Percentiles rank a stretch among this genome's conserved stretches.
phyloP scores from a whole-genome alignment of 2,113 vertebrate species.

The Ceratotherium simum region DNA sequence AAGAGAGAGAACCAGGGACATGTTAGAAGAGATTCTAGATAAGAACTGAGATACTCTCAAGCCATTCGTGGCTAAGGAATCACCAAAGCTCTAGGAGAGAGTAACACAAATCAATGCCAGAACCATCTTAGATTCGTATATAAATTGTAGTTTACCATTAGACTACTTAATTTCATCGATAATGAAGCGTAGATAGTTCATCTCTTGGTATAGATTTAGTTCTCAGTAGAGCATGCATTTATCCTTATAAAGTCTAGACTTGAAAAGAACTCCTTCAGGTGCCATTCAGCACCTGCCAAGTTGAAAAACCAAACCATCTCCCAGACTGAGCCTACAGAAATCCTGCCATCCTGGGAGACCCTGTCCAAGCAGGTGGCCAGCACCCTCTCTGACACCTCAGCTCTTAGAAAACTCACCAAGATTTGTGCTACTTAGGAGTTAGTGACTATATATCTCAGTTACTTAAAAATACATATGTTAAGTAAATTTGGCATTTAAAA shows the following conservation, averaged over 20 bases:
- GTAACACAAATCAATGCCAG: neutral
- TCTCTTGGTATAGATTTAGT: neutral
- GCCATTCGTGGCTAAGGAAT: neutral
- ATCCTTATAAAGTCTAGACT: neutral
- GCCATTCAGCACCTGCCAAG: neutral
- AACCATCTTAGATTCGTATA: neutral
- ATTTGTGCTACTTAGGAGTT: neutral
- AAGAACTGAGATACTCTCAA: neutral
- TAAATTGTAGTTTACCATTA: neutral
- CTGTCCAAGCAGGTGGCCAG: neutral
- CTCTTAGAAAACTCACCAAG: neutral
- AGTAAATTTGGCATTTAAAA: neutral
- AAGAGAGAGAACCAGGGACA: neutral
- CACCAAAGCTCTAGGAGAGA: neutral
- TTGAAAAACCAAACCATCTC: neutral
- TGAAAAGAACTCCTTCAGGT: neutral
- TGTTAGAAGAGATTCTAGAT: neutral
- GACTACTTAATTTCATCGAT: neutral
- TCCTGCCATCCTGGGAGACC: neutral
- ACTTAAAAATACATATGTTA: neutral
- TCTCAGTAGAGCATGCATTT: neutral
- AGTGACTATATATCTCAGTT: neutral
- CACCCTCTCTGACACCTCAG: neutral
- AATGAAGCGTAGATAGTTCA: neutral
- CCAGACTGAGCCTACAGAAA: neutral